phyloP scores from a whole-genome alignment of 2,797 vertebrate species.

The Ceryle rudis region DNA sequence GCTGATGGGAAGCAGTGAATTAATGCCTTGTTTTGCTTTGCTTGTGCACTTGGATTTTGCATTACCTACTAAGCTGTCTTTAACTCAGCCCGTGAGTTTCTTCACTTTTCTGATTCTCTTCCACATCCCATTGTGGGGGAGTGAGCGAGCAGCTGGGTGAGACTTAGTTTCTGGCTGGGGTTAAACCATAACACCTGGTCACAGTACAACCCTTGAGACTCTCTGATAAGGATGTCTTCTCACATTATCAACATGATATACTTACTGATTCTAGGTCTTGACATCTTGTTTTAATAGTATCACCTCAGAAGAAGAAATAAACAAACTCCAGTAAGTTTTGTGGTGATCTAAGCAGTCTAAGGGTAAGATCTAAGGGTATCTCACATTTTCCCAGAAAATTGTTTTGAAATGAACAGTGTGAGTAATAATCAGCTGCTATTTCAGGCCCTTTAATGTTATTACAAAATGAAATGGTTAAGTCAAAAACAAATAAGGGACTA shows the following conservation, averaged over 20 bases:
- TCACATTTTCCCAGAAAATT: background rate
- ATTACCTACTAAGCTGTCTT: background rate
- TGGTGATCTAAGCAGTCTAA: background rate
- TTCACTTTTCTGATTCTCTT: background rate
- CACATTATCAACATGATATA: background rate
- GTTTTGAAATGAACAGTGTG: background rate
- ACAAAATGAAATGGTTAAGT: background rate
- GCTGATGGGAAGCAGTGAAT: rapidly evolving
- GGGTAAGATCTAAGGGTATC: rapidly evolving
- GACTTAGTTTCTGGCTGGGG: background rate
- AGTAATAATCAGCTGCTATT: background rate
- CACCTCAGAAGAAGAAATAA: background rate
- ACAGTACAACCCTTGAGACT: background rate
- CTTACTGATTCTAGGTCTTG: background rate
- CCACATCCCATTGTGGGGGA: rapidly evolving
- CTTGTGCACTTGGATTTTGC: background rate
- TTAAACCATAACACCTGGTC: rapidly evolving
- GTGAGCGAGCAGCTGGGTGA: rapidly evolving
- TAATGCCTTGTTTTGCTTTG: background rate
- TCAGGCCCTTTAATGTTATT: background rate
- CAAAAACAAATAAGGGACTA: background rate
- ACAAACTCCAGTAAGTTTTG: background rate
- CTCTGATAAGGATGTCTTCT: background rate
- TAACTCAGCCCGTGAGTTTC: background rate
- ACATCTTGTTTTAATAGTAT: background rate